Base-by-base conservation (phyloP, 92 coral and sea anemone genomes). In the Umimayanthus chanpuru region DNA sequence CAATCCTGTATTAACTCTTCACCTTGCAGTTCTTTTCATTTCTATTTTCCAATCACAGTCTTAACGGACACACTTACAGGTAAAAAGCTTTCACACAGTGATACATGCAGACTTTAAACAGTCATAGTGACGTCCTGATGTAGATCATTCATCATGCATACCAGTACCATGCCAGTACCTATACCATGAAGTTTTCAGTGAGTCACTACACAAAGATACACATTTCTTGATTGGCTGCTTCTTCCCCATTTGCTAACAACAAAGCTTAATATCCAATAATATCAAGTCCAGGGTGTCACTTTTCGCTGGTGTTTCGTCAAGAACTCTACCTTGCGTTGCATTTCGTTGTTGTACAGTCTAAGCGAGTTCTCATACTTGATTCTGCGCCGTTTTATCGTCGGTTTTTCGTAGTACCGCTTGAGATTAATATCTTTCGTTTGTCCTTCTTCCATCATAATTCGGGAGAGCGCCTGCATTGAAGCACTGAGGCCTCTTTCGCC, bases 231-330 rank as follows among this genome's bases (percentile, higher is more conserved):
- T 56, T 1, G 65, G 20, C 65, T 56, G 20, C 65, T 14, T 56
- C 65, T 4, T 56, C 3, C 65, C 23, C 23, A 56, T 20, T 15
- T 56, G 65, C 65, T 56, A 15, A 56, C 65, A 56, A 56, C 26
- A 21, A 23, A n/a, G 26, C 44, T 9, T 77, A 14, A 26, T 1
- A 16, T 75, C 41, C 23, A 8, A 20, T 68, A 8, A 20, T 68
- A 2, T 92, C 77, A 96, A 6, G 97, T 85, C 99, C 99, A 97
- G 26, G 99, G 99, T 20, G 98, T 97, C 38, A 91, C 96, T 87
- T 88, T 95, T 81, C 99, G 89, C 40, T 97, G 96, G 58, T 96
- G 94, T 76, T 91, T 93, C 88, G 94, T 91, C 15, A 97, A 85
- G 88, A 97, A 97, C 43, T 91, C 94, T 32, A 97, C 96, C 85